Percentiles rank a stretch among this genome's conserved stretches.
Conservation (phyloP, 2,797 vertebrate species). For the Pseudomugil gertrudae region DNA sequence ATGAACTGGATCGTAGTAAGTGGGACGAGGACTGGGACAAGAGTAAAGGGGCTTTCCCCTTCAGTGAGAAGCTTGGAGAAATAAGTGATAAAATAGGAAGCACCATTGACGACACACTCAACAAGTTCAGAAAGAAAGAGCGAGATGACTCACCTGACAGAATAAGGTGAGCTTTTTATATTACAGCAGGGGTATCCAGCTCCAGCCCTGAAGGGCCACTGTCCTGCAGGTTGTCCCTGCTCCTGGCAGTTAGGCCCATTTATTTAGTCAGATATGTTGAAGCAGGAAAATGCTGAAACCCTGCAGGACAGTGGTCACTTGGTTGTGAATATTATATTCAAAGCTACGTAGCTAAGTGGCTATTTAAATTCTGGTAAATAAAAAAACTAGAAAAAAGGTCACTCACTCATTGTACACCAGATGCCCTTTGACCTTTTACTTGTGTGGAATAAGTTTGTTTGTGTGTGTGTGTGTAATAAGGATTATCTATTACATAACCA, state of each 20-base stretch:
- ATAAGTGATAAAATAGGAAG: conserved; percentile 98
- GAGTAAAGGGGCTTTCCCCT: conserved; percentile 91
- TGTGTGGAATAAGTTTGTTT: neutral
- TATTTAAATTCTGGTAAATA: too few species aligned
- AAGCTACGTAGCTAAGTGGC: neutral
- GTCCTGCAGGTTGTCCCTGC: too few species aligned
- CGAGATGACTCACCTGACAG: conserved; percentile 95
- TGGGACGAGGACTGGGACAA: conserved; percentile 99
- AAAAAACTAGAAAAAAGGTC: too few species aligned
- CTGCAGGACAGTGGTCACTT: too few species aligned
- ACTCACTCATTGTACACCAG: too few species aligned
- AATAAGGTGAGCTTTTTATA: conserved; percentile 84
- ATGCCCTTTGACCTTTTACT: neutral
- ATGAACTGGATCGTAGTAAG: conserved; percentile 91
- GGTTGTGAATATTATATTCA: too few species aligned
- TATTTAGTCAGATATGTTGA: too few species aligned
- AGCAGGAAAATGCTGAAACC: too few species aligned
- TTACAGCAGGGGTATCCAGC: too few species aligned
- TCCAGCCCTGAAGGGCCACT: too few species aligned
- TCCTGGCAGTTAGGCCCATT: too few species aligned
- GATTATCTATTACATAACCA: conserved; percentile 13
- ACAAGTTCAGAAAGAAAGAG: conserved; percentile 98
- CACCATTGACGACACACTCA: conserved; percentile 97
- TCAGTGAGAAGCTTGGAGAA: conserved; percentile 96
- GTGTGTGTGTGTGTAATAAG: neutral